Percentiles rank a stretch among this genome's conserved stretches.
These are phyloP conservation scores for Pampusana beccarii DNA, from an alignment of 2,113 vertebrate species.

Conservation along the genomic window DNA sequence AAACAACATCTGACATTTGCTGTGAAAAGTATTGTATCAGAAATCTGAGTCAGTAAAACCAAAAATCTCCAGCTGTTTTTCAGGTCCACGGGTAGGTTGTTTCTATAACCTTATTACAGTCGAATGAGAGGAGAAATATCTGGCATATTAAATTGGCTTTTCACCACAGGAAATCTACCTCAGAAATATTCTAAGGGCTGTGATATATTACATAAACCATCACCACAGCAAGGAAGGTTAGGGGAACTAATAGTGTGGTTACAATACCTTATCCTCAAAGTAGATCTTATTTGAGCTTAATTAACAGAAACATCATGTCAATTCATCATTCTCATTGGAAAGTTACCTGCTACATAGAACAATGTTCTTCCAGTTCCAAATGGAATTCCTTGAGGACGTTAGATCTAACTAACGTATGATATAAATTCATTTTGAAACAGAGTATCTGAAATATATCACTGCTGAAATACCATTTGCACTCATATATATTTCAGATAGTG, in stretches of 20 bases:
- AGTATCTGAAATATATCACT: not conserved
- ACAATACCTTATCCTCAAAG: not conserved
- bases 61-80: not conserved
- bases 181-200: not conserved
- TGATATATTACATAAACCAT: not conserved
- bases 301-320: not conserved
- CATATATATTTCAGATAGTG: not conserved
- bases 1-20: not conserved
- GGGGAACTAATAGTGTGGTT: not conserved
- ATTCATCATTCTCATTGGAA: not conserved
- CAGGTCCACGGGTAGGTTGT: not conserved
- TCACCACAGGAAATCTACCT: not conserved
- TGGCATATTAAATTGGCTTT: not conserved
- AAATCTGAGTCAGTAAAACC: not conserved
- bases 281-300: not conserved
- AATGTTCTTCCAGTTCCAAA: not conserved
- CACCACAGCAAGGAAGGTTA: not conserved
- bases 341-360: not conserved
- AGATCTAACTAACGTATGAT: not conserved
- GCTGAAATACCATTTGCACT: not conserved
- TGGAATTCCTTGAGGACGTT: not conserved
- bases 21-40: not conserved
- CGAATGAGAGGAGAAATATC: not conserved
- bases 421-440: not conserved
- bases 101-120: not conserved